These are phyloP conservation scores for Aegithalos caudatus DNA, from an alignment of 2,113 vertebrate species.

Conservation along the genomic window DNA sequence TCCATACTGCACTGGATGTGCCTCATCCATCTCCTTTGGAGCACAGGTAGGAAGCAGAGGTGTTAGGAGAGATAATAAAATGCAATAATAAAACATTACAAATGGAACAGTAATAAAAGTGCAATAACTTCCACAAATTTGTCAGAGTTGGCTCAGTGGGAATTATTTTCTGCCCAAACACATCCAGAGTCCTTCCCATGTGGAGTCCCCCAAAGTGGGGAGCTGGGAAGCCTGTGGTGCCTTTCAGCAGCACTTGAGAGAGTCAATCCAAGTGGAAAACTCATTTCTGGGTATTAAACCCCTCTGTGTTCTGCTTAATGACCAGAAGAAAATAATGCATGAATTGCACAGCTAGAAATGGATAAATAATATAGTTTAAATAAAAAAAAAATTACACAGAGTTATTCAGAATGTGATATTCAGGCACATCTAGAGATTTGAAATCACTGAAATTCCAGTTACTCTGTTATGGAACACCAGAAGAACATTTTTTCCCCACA, in stretches of 20 bases:
- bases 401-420: background rate
- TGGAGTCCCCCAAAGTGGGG: background rate
- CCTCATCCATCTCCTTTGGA: background rate
- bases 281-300: background rate
- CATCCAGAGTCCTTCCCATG: background rate
- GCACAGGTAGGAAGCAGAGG: background rate
- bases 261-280: background rate
- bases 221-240: background rate
- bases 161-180: background rate
- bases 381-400: rapidly evolving
- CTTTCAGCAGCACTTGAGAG: background rate
- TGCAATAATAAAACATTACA: background rate
- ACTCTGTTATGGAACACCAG: background rate
- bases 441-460: background rate
- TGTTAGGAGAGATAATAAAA: background rate
- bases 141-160: background rate
- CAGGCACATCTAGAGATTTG: background rate
- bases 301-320: background rate
- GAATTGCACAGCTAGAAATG: background rate
- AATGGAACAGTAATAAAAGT: background rate
- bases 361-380: background rate
- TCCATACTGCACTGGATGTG: background rate
- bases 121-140: background rate
- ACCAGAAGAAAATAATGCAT: background rate
- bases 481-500: background rate